Conservation (phyloP, 2,888 invertebrate species). For the Cecidostiba fungosa region DNA sequence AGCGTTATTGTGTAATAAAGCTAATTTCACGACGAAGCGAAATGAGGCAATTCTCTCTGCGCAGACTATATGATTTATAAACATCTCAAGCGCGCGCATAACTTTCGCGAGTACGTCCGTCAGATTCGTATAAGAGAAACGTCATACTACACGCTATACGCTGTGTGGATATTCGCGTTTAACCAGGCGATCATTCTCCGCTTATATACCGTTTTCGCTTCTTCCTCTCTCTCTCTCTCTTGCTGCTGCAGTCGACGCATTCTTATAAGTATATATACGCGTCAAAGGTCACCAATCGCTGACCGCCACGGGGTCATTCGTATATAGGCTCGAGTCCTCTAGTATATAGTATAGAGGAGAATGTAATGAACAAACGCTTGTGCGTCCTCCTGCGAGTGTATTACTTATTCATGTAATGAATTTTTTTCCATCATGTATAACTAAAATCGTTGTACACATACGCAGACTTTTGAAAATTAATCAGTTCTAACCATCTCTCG, state of each 20-base stretch:
- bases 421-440: too few relatives aligned
- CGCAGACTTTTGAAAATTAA: background rate
- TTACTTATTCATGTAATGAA: background rate
- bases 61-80: conserved; percentile 15
- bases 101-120: conserved; percentile 28
- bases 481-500: background rate
- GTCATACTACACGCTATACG: background rate
- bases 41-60: background rate
- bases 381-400: background rate
- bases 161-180: background rate
- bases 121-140: conserved; percentile 13
- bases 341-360: background rate
- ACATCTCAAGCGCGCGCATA: conserved; percentile 33
- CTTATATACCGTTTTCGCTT: conserved; percentile 62
- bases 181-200: conserved; percentile 18
- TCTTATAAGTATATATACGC: conserved; percentile 69
- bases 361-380: conserved; percentile 10
- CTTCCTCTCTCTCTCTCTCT: conserved; percentile 66
- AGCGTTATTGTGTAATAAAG: background rate
- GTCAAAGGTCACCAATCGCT: conserved; percentile 74
- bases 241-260: conserved; percentile 62
- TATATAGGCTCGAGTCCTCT: background rate
- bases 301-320: conserved; percentile 56
- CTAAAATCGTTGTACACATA: background rate
- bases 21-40: background rate